Base-by-base conservation (phyloP, 2,888 invertebrate genomes). In the Mythimna impura region DNA sequence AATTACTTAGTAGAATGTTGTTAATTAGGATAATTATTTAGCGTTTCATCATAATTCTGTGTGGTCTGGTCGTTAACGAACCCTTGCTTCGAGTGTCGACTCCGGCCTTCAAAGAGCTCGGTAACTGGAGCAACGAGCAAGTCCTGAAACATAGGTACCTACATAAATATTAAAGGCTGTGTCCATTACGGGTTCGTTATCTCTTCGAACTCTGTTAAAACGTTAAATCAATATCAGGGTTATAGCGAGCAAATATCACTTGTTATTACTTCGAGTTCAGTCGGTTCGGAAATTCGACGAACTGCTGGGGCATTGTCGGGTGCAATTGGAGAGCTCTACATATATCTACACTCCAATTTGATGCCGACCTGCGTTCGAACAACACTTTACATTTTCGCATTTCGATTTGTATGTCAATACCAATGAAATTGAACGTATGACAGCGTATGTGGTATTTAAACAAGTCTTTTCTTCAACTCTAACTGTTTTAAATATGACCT, bases 321-420 rank as follows among this genome's bases (percentile, higher is more conserved):
- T 64, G 66, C 43, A 63, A 79, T 76, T 69, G 50, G 52, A 63
- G 66, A 69, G 66, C 67, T 54, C 69, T 76, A 55, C 52, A 66
- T 75, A 57, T 36, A 30, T 30, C 30, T 30, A 66, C 81, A 61
- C 81, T 78, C 52, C 68, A 68, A 43, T 78, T 71, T 71, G 78
- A 75, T 64, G 63, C 34, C 40, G 40, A 55, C 36, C 47, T 52
- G 54, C 60, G n/a, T 81, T 40, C 34, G 20, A 61, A 43, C 20
- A 36, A 52, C 43, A 54, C 75, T 62, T 60, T 50, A 75, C 25
- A 64, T 64, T 62, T 66, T 14, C 14, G 34, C 6, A 20, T 30
- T 43, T n/a, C 50, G 50, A 36, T 79, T 50, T 40, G 22, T 60
- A 10, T 7, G 8, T 36, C 10, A 57, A 52, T 66, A 34, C 64